Evolutionary conservation across 2,113 vertebrate species (phyloP), one percentile per base, ranked within the genome.

Genomic region (Microtus richardsoni): DNA sequence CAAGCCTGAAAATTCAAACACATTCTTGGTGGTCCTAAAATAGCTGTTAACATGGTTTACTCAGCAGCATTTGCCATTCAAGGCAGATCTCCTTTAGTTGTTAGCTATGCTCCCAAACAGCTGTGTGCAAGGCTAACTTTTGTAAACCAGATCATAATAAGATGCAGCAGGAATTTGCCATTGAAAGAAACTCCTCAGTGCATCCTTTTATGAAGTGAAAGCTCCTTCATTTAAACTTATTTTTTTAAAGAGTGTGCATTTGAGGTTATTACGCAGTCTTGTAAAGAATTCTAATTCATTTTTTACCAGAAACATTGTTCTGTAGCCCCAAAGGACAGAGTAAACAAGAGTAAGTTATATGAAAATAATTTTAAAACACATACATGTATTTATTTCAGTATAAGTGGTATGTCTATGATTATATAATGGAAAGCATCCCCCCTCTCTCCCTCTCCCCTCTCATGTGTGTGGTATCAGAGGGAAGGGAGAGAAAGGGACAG

Each of bases 21-120:
- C 91, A 90, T 96, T 93, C 96, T 92, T 91, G 68, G 93, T 94
- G 96, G 93, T 91, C 91, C 87, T 83, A 95, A 97, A 95, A 96
- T 83, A 96, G 94, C 86, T 82, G 66, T 68, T 70, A 89, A 78
- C 68, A 49, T 54, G 64, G 73, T 91, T 95, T 92, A 83, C 94
- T 96, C 78, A 91, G 97, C 93, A 97, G 64, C 73, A 96, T 96
- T 92, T 97, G 89, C 74, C 78, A 71, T 94, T 96, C 77, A 33
- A 86, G 91, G 91, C 85, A 89, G 88, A 77, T 86, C 85, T 93
- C 86, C 68, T 74, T 95, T 87, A 92, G 80, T 95, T 84, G 30
- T 8, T 95, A 94, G 88, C 89, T 66, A 36, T 6, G 13, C 84
- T 96, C 92, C 91, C 92, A 44, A 94, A 91, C 88, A 96, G 96